These are phyloP conservation scores for Jacana jacana DNA, from an alignment of 2,113 vertebrate species.

Conservation along the genomic window DNA sequence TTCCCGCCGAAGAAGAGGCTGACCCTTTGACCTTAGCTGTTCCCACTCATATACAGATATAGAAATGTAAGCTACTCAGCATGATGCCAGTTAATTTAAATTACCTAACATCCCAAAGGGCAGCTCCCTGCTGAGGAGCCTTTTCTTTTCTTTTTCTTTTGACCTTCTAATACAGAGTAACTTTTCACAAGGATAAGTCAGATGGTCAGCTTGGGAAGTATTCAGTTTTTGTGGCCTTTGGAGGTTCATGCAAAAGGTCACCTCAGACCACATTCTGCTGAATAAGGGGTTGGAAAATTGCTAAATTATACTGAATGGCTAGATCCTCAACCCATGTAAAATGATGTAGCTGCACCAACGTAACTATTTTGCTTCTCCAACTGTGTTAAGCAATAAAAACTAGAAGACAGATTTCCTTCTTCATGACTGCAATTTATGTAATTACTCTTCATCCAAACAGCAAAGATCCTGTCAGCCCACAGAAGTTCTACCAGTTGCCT, in stretches of 20 bases:
- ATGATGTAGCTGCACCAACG: background rate
- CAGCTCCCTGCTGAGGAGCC: slow-evolving; percentile 52
- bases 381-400: background rate
- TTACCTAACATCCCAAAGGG: slow-evolving; percentile 67
- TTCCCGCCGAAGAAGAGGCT: slow-evolving; percentile 33
- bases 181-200: slow-evolving; percentile 59
- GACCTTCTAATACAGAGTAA: slow-evolving; percentile 61
- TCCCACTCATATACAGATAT: slow-evolving; percentile 62
- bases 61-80: slow-evolving; percentile 68
- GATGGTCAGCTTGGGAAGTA: slow-evolving; percentile 52
- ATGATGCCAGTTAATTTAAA: slow-evolving; percentile 65
- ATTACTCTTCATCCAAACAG: background rate
- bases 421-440: background rate
- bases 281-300: slow-evolving; percentile 26
- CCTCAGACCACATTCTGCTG: slow-evolving; percentile 25
- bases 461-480: background rate
- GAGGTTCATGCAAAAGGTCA: slow-evolving; percentile 38
- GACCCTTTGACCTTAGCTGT: slow-evolving; percentile 62
- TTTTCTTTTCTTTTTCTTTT: slow-evolving; percentile 63
- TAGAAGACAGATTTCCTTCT: background rate
- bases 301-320: background rate
- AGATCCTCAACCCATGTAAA: background rate
- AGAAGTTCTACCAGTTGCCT: background rate
- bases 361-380: background rate
- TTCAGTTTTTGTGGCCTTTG: slow-evolving; percentile 42